phyloP scores from a whole-genome alignment of 2,113 vertebrate species.

The Ranitomeya variabilis region DNA sequence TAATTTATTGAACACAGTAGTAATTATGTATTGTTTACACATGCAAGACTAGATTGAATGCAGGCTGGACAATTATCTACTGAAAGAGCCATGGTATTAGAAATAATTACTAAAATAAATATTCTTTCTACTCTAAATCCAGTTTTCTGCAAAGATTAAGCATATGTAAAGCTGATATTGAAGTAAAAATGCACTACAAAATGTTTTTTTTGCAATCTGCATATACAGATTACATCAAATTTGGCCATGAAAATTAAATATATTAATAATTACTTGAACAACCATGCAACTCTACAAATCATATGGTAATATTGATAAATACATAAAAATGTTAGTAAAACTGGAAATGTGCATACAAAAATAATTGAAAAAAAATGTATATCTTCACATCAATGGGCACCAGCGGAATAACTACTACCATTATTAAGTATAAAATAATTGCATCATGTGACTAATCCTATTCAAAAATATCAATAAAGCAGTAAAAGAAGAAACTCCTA shows the following conservation, averaged over 20 bases:
- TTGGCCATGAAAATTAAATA: not conserved
- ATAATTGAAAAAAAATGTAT: no score
- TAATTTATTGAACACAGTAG: not conserved
- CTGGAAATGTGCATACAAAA: no score
- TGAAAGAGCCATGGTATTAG: not conserved
- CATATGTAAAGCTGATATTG: not conserved
- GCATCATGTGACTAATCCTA: no score
- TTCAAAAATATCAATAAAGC: no score
- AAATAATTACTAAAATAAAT: slow-evolving; percentile 15
- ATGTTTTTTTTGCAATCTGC: not conserved
- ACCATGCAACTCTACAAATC: not conserved
- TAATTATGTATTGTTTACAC: slow-evolving; percentile 43
- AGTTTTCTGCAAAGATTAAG: not conserved
- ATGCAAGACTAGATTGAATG: not conserved
- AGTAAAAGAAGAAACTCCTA: no score
- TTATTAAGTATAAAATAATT: no score
- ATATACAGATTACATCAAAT: not conserved
- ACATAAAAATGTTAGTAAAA: no score
- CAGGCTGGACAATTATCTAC: slow-evolving; percentile 12
- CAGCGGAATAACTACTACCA: no score
- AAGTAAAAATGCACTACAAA: not conserved
- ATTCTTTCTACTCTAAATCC: not conserved
- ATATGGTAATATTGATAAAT: no score
- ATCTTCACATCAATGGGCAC: no score
- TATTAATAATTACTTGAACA: not conserved